Base-by-base conservation (phyloP, 2,797 vertebrate species). In the Tadarida brasiliensis region DNA sequence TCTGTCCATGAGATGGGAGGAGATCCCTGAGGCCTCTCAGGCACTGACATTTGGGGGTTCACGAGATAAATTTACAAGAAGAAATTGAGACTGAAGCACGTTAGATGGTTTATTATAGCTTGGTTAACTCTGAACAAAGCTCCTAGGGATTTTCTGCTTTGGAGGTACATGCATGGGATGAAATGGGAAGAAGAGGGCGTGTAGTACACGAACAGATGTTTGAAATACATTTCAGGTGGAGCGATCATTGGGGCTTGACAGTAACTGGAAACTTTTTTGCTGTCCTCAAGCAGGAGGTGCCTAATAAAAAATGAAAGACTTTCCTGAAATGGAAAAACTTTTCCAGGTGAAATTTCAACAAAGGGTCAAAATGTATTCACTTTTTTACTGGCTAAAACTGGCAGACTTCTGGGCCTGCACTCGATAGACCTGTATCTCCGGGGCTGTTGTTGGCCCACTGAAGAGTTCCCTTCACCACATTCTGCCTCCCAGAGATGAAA, bases 241-340 rank as follows among this genome's bases (percentile, higher is more conserved):
- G 56, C 73, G 33, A 54, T 73, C 81, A 26, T n/a, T 70, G 51
- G 33, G 82, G 19, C 74, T 49, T n/a, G 6, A 54, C 24, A 63
- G 85, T 83, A 91, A 95, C 0, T 49, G 82, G 78, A 94, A 85
- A 61, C 90, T 74, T 57, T 68, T 51, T 68, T 82, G n/a, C 77
- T 86, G 11, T 68, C 61, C 63, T 56, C 85, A 57, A 91, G 56
- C 51, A 95, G 57, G 51, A 77, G 47, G 22, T 68, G 33, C 86
- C 86, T 97, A 94, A 87, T 89, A 74, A 96, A 97, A 97, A 80
- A 91, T 63, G n/a, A 91, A 95, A 94, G 80, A 67, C 80, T 71
- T 83, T 35, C 47, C 94, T 87, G 82, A 97, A 95, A 97, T 89
- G 77, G 73, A 59, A 83, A 95, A 91, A 59, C 15, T 74, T 90